These are phyloP conservation scores for Rhyzopertha dominica DNA, from an alignment of 1,140 invertebrate species.

Conservation along the genomic window DNA sequence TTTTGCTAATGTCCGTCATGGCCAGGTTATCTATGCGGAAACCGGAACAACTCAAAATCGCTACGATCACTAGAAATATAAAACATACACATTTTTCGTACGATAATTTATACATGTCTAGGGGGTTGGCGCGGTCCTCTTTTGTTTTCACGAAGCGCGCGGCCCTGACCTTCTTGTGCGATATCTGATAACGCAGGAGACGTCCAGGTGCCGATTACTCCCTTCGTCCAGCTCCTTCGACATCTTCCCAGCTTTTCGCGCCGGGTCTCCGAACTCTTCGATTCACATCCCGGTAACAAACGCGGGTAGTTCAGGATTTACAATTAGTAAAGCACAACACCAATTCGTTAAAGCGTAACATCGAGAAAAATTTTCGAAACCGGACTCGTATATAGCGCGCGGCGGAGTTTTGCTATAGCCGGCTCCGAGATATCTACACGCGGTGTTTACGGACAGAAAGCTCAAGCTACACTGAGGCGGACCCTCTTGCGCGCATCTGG, in stretches of 20 bases:
- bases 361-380: too few relatives aligned
- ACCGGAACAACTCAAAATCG: slow-evolving; percentile 43
- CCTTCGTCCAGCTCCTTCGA: slow-evolving; percentile 15
- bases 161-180: slow-evolving; percentile 16
- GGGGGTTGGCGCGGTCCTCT: slow-evolving; percentile 21
- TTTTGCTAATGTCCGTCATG: slow-evolving; percentile 34
- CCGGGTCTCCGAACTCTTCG: slow-evolving; percentile 7
- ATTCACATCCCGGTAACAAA: slow-evolving; percentile 26
- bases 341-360: too few relatives aligned
- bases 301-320: too few relatives aligned
- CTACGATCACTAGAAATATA: slow-evolving; percentile 43
- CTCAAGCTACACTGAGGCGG: slow-evolving; percentile 40
- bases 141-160: slow-evolving; percentile 17
- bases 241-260: slow-evolving; percentile 29
- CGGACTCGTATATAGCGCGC: slow-evolving; percentile 1
- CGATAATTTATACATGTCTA: slow-evolving; percentile 45
- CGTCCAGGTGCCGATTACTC: slow-evolving; percentile 29
- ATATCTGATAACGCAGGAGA: slow-evolving; percentile 28
- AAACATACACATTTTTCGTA: slow-evolving; percentile 45
- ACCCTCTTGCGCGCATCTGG: slow-evolving; percentile 30
- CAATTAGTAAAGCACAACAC: too few relatives aligned
- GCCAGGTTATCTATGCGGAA: slow-evolving; percentile 42
- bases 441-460: slow-evolving; percentile 33
- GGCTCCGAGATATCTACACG: too few relatives aligned
- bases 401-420: too few relatives aligned